phyloP scores from a whole-genome alignment of 2,888 invertebrate genomes.

The Tenthredo mesomela region DNA sequence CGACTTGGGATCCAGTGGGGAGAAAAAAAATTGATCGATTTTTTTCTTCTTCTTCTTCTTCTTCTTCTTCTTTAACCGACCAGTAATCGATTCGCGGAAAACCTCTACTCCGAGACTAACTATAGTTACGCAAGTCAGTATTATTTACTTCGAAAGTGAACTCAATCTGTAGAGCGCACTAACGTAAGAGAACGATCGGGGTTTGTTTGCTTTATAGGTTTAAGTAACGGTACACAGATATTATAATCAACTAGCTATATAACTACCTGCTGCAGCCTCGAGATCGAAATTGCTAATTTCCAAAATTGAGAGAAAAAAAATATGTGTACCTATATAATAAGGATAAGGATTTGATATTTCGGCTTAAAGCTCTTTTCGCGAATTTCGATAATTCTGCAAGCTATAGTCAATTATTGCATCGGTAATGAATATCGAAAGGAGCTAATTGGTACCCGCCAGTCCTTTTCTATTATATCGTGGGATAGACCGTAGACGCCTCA shows the following conservation, averaged over 20 bases:
- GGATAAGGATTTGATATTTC: too few species aligned
- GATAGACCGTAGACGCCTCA: background rate
- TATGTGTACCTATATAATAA: too few species aligned
- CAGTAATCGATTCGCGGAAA: slow-evolving; percentile 43
- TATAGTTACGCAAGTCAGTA: slow-evolving; percentile 26
- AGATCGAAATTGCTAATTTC: too few species aligned
- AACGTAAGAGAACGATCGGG: background rate
- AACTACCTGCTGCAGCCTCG: background rate
- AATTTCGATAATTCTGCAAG: too few species aligned
- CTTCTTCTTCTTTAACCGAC: background rate
- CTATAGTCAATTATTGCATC: background rate
- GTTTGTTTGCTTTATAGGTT: background rate
- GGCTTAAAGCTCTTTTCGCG: too few species aligned
- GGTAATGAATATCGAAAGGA: background rate
- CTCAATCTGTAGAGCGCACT: background rate
- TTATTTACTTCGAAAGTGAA: slow-evolving; percentile 20
- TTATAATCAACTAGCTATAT: too few species aligned
- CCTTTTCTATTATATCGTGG: background rate
- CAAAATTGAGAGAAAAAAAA: too few species aligned
- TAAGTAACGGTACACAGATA: slow-evolving; percentile 6
- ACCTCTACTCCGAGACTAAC: background rate
- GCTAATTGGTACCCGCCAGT: background rate
- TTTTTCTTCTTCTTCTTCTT: background rate
- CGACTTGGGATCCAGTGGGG: background rate
- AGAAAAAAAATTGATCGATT: slow-evolving; percentile 22